Base-by-base conservation (phyloP, 2,797 vertebrate genomes). In the Heteromormyrus szaboi region DNA sequence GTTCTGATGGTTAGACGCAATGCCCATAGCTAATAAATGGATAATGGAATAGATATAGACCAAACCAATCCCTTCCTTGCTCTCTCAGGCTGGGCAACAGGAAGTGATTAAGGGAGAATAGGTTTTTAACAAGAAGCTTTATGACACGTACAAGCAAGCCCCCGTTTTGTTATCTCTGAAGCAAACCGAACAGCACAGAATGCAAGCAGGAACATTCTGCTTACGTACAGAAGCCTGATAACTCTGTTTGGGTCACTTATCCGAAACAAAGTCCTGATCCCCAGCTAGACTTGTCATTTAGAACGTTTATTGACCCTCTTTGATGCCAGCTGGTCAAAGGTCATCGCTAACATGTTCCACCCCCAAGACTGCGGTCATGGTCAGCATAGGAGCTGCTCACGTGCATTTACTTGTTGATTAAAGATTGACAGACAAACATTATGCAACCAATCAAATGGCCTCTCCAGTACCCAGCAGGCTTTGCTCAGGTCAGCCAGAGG, bases 341-440 rank as follows among this genome's bases (percentile, higher is more conserved):
- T 65, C 56, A 65, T 53, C 9, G 56, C 37, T 22, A 62, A 68
- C 37, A 29, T 48, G 86, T 62, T 46, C 86, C 25, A 51, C 51
- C 85, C 33, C 25, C 85, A 37, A 14, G 50, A 53, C 51, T 3
- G 12, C 14, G n/a, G 29, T 41, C 37, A 87, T 37, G 33, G 85
- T 41, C 22, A 29, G 3, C 14, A 65, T 25, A 54, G 33, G 33
- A 11, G 17, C 9, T n/a, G 53, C 33, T 62, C 17, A 87, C n/a
- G 8, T 17, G 59, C 54, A 62, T 46, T 68, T 88, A 79, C 41
- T 29, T 76, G 87, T 68, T 50, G 44, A 17, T 87, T 19, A 29
- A 87, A 37, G 65, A 88, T 51, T 51, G 48, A 84, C 48, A 84
- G 81, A 29, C 81, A 84, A 84, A 84, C 81, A 84, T 84, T 84